Evolutionary conservation across 2,888 invertebrate species (phyloP).

Genomic region (Ctenicera cuprea): DNA sequence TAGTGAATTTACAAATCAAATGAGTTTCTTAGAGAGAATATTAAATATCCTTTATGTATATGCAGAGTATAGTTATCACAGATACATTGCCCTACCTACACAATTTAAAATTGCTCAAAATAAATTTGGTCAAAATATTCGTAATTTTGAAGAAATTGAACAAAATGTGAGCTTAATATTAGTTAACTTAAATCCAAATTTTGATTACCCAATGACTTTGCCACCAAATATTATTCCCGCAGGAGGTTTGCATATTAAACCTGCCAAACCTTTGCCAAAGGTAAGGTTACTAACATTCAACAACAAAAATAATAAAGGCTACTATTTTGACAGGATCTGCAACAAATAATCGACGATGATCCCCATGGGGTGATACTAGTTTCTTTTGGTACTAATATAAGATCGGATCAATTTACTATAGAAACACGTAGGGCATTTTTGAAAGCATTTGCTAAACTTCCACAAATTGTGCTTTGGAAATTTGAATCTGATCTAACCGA

Average conservation of each 20-base stretch:
- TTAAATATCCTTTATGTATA: slow-evolving; percentile 55
- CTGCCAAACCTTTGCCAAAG: slow-evolving; percentile 60
- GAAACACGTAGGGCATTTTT: slow-evolving; percentile 59
- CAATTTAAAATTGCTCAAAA: slow-evolving; percentile 55
- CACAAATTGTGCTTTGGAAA: too few species aligned
- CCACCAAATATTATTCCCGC: slow-evolving; percentile 68
- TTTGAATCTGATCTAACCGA: too few species aligned
- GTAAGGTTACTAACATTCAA: background rate
- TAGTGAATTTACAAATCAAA: slow-evolving; percentile 55
- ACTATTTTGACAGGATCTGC: slow-evolving; percentile 50
- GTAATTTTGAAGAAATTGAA: slow-evolving; percentile 58
- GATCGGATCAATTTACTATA: slow-evolving; percentile 58
- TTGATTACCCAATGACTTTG: slow-evolving; percentile 64
- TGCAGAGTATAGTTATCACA: slow-evolving; percentile 40
- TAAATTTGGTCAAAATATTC: slow-evolving; percentile 60
- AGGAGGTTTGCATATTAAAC: slow-evolving; percentile 66
- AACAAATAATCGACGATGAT: slow-evolving; percentile 61
- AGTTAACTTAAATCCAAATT: slow-evolving; percentile 63
- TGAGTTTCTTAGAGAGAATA: slow-evolving; percentile 60
- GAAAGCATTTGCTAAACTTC: slow-evolving; percentile 66
- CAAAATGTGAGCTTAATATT: slow-evolving; percentile 62
- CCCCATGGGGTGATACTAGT: slow-evolving; percentile 66
- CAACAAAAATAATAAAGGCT: too few species aligned
- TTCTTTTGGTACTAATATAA: slow-evolving; percentile 66
- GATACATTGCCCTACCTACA: slow-evolving; percentile 48